Percentiles rank a stretch among this genome's conserved stretches.
These are phyloP conservation scores for Typhlichthys eigenmanni DNA, from an alignment of 2,797 vertebrate genomes.

Conservation along the genomic window DNA sequence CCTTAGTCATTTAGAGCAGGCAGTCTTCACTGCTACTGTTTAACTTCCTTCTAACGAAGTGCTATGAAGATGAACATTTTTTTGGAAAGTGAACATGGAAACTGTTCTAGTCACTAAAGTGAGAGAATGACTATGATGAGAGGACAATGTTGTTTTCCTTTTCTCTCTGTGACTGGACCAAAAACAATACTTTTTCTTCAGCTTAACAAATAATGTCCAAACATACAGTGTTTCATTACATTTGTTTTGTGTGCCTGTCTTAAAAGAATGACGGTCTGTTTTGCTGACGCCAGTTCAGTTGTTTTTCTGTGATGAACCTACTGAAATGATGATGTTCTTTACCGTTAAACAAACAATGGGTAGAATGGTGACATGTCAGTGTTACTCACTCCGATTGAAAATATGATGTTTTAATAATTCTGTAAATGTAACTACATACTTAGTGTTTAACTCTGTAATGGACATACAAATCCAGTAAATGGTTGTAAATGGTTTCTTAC, in stretches of 20 bases:
- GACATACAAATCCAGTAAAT: slow-evolving; percentile 41
- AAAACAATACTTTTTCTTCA: slow-evolving; percentile 45
- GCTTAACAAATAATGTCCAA: slow-evolving; percentile 48
- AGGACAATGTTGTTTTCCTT: slow-evolving; percentile 27
- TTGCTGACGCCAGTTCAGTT: slow-evolving; percentile 34
- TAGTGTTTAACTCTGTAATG: slow-evolving; percentile 61
- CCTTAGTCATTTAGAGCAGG: slow-evolving; percentile 43
- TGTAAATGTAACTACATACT: slow-evolving; percentile 64
- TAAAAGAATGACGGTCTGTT: slow-evolving; percentile 36
- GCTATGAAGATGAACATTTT: slow-evolving; percentile 32
- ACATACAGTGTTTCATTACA: slow-evolving; percentile 50
- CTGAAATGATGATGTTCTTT: slow-evolving; percentile 40
- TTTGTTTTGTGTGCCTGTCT: slow-evolving; percentile 52
- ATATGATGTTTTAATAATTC: slow-evolving; percentile 55
- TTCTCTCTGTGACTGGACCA: slow-evolving; percentile 54
- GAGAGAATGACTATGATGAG: slow-evolving; percentile 3
- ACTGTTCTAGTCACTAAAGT: neutral
- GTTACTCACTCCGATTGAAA: slow-evolving; percentile 55
- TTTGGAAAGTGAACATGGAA: slow-evolving; percentile 3
- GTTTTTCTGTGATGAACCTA: slow-evolving; percentile 38
- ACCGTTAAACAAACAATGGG: slow-evolving; percentile 60
- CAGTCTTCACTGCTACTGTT: slow-evolving; percentile 26
- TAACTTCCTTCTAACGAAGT: slow-evolving; percentile 63
- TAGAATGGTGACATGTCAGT: slow-evolving; percentile 46
- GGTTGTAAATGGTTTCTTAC: slow-evolving; percentile 68